A percentile compares a stretch with the other conserved stretches of the same genome.
Evolutionary conservation across 2,113 vertebrate species (phyloP).

Genomic region (Setophaga coronata): DNA sequence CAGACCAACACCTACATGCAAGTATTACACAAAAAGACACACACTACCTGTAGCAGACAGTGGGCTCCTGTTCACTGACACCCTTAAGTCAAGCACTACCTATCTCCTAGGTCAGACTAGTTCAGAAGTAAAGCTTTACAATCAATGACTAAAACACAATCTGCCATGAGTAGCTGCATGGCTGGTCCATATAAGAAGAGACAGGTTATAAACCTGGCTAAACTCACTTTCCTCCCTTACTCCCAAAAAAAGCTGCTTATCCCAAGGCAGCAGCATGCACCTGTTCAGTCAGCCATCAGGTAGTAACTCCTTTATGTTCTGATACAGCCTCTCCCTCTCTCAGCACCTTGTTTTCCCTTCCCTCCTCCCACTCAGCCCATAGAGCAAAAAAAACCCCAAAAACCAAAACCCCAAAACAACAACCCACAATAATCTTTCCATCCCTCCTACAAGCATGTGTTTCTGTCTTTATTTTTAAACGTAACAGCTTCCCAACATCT

Average conservation of each 20-base stretch:
- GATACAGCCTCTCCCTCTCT: background rate
- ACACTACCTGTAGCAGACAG: no score
- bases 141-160: background rate
- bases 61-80: accelerated
- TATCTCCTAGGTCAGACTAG: background rate
- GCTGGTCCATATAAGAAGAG: accelerated
- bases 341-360: background rate
- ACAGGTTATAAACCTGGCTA: background rate
- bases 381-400: background rate
- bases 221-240: background rate
- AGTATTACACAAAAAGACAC: background rate
- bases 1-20: accelerated
- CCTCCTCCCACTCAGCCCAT: background rate
- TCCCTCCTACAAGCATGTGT: conserved; percentile 76
- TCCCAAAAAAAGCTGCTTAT: background rate
- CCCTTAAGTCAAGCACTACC: background rate
- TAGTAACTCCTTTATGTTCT: background rate
- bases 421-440: conserved; percentile 55
- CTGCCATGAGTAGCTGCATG: background rate
- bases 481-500: conserved; percentile 85
- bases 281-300: conserved; percentile 52
- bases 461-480: conserved; percentile 84
- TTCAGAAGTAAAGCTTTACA: background rate
- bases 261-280: background rate
- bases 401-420: background rate